Base-by-base conservation (phyloP, 2,888 invertebrate genomes). In the Dione vanillae region DNA sequence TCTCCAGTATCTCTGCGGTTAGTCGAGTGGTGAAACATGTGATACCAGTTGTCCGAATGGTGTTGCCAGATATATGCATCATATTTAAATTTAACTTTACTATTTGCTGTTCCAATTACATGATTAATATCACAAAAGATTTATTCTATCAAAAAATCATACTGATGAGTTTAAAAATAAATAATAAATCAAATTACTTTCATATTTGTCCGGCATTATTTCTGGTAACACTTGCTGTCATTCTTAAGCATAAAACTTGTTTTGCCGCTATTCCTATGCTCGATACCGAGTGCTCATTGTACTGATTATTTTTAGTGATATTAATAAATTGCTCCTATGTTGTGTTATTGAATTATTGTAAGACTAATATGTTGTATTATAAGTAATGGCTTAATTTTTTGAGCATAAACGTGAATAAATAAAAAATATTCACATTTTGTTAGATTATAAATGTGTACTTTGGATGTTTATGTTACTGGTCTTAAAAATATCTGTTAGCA, bases 1-100 rank as follows among this genome's bases (percentile, higher is more conserved):
- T 95, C 95, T 10, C 96, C 97, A 19, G 95, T 97, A 14, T 93
- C 94, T 11, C 90, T 97, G 78, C 93, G 94, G 69, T 94, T 97
- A 78, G 92, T 92, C 71, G 95, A 96, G 83, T 94, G 95, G 85
- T 91, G 86, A 80, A 76, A 27, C 47, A 52, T 40, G 52, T 47
- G 27, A 20, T 41, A 6, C 20, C 14, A n/a, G n/a, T n/a, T n/a
- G n/a, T 16, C 12, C 35, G 9, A 27, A 20, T 41, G 54, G 52
- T n/a, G 65, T 14, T 64, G 49, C 70, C 56, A 66, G 58, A 47
- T 40, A 27, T 41, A 37, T n/a, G 6, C 11, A 16, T 16, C 16
- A 56, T 3, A 37, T 37, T 54, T 37, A n/a, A 54, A 54, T n/a
- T 54, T 0, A 54, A 37, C 2, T 37, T 10, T 16, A 37, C 11